Conservation (phyloP, 2,888 invertebrate genomes). For the Nymphalis c-album region DNA sequence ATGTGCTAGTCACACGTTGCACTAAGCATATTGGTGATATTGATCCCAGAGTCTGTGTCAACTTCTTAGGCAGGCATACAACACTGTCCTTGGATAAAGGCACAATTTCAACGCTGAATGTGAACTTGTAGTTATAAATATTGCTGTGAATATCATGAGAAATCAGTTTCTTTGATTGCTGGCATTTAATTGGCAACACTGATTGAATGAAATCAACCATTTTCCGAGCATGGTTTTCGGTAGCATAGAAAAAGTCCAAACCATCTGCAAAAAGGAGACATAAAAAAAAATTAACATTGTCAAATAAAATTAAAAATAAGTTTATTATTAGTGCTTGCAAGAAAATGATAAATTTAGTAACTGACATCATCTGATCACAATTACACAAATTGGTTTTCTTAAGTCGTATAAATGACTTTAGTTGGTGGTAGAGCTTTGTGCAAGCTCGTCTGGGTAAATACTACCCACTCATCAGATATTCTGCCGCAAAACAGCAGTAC, state of each 20-base stretch:
- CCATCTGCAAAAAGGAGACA: constrained; percentile 84
- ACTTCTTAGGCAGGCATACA: constrained; percentile 92
- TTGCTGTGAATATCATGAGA: constrained; percentile 99
- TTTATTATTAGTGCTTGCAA: too few relatives aligned
- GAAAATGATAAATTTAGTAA: too few relatives aligned
- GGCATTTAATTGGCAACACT: constrained; percentile 93
- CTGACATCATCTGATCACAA: too few relatives aligned
- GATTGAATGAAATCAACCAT: constrained; percentile 96
- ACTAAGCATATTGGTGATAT: constrained; percentile 94
- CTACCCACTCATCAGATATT: too few relatives aligned
- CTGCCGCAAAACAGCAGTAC: too few relatives aligned
- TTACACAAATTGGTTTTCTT: too few relatives aligned
- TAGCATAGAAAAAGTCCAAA: constrained; percentile 95
- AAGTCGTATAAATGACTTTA: too few relatives aligned
- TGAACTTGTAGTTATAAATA: constrained; percentile 97
- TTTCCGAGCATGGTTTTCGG: constrained; percentile 94
- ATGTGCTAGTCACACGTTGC: constrained; percentile 91
- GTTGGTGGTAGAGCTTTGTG: too few relatives aligned
- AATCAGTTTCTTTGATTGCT: constrained; percentile 95
- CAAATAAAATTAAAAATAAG: too few relatives aligned
- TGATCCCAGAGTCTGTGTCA: constrained; percentile 92
- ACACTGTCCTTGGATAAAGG: constrained; percentile 97
- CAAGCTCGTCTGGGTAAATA: too few relatives aligned
- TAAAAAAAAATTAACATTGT: background rate
- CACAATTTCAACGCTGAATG: constrained; percentile 96